Base-by-base conservation (phyloP, 2,888 invertebrate species). In the Erpobdella octoculata region DNA sequence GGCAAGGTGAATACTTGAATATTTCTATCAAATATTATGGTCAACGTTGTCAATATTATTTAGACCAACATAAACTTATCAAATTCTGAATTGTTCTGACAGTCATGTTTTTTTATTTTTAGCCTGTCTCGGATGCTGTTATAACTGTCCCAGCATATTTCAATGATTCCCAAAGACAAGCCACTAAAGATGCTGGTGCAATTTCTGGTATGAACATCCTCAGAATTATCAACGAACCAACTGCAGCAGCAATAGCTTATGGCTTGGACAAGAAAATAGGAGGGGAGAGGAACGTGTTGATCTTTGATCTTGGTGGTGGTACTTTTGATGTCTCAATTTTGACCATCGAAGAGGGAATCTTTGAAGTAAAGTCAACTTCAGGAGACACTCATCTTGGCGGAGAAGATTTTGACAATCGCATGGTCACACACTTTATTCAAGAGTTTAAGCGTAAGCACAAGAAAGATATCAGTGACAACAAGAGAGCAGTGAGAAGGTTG, bases 271-370 rank as follows among this genome's bases (percentile, higher is more conserved):
- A 86, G 77, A 86, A 85, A 81, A 80, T 79, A 69, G 80, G 80
- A 35, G 85, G 83, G 46, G 86, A 86, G 77, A 79, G 83, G 21
- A 86, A 87, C 78, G 86, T 87, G 0, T 83, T 87, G 53, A 87
- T 87, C 78, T 88, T 87, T 78, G 88, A 89, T 82, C 83, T 89
- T 71, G 88, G 88, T 71, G 94, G 95, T 81, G 94, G 93, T 78
- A 93, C 93, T 76, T 94, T 95, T 83, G 94, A 95, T 86, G 94
- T 94, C 38, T 94, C 93, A 73, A 91, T 95, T 79, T 86, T 95
- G 78, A 92, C 93, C 76, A 95, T 95, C 81, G 94, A 93, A 84
- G 93, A 94, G 89, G 93, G 84, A 87, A 87, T 89, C 76, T 95
- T 95, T 83, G 94, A 95, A 82, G 94, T 93, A 64, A 93, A 92